phyloP scores from a whole-genome alignment of 92 coral and sea anemone species.

The Porites evermanni region DNA sequence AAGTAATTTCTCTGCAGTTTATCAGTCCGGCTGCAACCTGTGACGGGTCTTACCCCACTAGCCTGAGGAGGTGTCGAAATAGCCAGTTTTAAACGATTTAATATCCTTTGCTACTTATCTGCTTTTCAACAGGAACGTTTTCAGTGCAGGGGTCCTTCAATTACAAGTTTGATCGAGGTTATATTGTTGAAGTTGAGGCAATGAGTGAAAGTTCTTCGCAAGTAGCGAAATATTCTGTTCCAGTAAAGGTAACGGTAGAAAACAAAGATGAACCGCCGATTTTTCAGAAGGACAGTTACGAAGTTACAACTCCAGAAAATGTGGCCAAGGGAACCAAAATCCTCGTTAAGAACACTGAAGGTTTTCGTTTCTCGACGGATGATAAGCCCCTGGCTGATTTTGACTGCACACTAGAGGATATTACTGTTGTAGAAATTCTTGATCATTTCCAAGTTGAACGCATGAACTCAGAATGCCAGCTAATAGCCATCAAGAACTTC shows the following conservation, averaged over 20 bases:
- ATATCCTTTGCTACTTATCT: too few species aligned
- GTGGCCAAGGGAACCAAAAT: slow-evolving; percentile 63
- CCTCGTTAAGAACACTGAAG: slow-evolving; percentile 39
- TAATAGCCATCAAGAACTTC: slow-evolving; percentile 49
- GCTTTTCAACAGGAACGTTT: slow-evolving; percentile 60
- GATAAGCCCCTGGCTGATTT: slow-evolving; percentile 56
- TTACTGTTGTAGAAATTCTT: slow-evolving; percentile 56
- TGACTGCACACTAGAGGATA: slow-evolving; percentile 72
- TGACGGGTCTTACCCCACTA: too few species aligned
- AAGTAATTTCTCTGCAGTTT: too few species aligned
- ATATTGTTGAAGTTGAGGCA: slow-evolving; percentile 74
- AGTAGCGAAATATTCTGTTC: slow-evolving; percentile 29
- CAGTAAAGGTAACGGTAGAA: slow-evolving; percentile 60
- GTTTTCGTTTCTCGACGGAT: slow-evolving; percentile 66
- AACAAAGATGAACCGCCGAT: slow-evolving; percentile 80
- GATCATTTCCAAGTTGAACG: slow-evolving; percentile 69
- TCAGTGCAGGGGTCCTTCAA: slow-evolving; percentile 71
- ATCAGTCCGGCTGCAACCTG: too few species aligned
- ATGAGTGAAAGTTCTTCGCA: slow-evolving; percentile 49
- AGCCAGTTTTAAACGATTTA: too few species aligned
- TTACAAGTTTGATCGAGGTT: slow-evolving; percentile 73
- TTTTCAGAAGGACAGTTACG: slow-evolving; percentile 62
- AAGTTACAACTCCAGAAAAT: slow-evolving; percentile 63
- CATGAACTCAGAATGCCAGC: slow-evolving; percentile 61
- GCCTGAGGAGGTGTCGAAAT: too few species aligned